phyloP scores from a whole-genome alignment of 2,797 vertebrate genomes.

The Anabas testudineus region DNA sequence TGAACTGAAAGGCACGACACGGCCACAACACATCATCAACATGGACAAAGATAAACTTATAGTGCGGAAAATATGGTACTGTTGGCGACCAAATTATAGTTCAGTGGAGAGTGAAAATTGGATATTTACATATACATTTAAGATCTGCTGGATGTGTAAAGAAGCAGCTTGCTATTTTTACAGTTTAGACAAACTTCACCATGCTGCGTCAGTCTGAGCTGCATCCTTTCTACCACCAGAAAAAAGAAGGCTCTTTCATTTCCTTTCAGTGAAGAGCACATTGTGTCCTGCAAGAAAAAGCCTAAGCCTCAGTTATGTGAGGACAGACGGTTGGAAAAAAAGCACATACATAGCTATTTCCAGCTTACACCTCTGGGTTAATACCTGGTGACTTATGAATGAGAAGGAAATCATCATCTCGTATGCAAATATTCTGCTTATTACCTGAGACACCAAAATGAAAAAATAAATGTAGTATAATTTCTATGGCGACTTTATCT shows the following conservation, averaged over 20 bases:
- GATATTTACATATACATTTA: too few species aligned
- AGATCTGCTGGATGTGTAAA: too few species aligned
- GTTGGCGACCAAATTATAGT: too few species aligned
- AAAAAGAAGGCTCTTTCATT: background rate
- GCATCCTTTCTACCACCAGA: slow-evolving; percentile 12
- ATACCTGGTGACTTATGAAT: slow-evolving; percentile 14
- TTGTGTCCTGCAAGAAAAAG: slow-evolving; percentile 12
- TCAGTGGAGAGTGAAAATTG: too few species aligned
- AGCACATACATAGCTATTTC: too few species aligned
- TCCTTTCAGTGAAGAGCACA: slow-evolving; percentile 15
- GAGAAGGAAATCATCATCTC: slow-evolving; percentile 1
- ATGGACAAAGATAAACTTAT: too few species aligned
- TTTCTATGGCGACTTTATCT: slow-evolving; percentile 22
- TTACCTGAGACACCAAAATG: background rate
- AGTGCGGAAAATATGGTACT: too few species aligned
- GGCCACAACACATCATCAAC: too few species aligned
- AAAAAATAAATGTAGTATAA: background rate
- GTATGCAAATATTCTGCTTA: background rate
- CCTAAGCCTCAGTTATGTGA: slow-evolving; percentile 24
- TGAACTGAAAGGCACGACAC: too few species aligned
- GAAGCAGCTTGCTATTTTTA: background rate
- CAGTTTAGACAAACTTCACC: background rate
- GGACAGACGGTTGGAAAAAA: background rate
- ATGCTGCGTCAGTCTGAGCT: background rate
- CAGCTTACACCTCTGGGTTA: slow-evolving; percentile 12